Evolutionary conservation across 2,888 invertebrate genomes (phyloP).

Genomic region (Chalcosyrphus nemorum): DNA sequence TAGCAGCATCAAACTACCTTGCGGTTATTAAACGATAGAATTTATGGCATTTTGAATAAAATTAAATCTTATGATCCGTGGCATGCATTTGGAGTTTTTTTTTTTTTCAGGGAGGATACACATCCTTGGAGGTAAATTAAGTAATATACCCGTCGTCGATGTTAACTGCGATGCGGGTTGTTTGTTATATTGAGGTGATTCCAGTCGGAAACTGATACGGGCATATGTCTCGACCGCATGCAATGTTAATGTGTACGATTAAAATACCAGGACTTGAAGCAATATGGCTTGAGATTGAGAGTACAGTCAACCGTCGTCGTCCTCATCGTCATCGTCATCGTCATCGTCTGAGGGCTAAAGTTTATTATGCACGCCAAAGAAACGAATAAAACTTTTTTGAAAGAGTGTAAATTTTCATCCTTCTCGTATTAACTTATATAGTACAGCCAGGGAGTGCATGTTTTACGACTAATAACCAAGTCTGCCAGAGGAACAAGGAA

Average conservation of each 20-base stretch:
- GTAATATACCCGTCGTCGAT: constrained; percentile 1
- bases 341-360: not conserved
- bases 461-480: constrained; percentile 54
- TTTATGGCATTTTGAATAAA: constrained; percentile 58
- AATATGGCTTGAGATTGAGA: not conserved
- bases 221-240: constrained; percentile 11
- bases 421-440: constrained; percentile 25
- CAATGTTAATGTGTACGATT: constrained; percentile 53
- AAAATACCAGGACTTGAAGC: constrained; percentile 20
- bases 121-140: constrained; percentile 27
- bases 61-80: constrained; percentile 48
- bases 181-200: constrained; percentile 2
- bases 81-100: constrained; percentile 24
- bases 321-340: too few relatives aligned
- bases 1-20: constrained; percentile 37
- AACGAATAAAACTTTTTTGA: constrained; percentile 52
- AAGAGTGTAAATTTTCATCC: constrained; percentile 64
- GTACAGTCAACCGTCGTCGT: not conserved
- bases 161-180: not conserved
- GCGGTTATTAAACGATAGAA: constrained; percentile 60
- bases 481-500: not conserved
- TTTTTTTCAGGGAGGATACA: not conserved
- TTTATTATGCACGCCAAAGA: constrained; percentile 16
- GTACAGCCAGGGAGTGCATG: constrained; percentile 3
- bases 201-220: not conserved